A percentile compares a stretch with the other conserved stretches of the same genome.
Conservation (phyloP, 2,888 invertebrate species). For the Encarsia formosa region DNA sequence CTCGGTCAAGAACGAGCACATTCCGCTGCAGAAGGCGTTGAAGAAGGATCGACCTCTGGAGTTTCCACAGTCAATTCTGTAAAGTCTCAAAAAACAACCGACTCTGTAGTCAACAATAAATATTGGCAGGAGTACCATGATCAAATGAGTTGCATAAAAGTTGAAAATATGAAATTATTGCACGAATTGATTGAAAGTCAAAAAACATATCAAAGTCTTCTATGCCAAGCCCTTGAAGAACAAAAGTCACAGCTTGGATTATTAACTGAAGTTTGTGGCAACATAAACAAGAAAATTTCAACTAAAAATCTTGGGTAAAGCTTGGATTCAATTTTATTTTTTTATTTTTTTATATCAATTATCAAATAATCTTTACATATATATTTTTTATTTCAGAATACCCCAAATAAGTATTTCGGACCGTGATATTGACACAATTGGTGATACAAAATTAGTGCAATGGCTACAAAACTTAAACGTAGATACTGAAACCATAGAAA, state of each 20-base stretch:
- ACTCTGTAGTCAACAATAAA: conserved; percentile 45
- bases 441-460: conserved; percentile 59
- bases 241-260: conserved; percentile 63
- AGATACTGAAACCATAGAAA: conserved; percentile 63
- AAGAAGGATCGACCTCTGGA: conserved; percentile 60
- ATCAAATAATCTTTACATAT: not conserved
- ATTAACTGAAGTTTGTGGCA: conserved; percentile 53
- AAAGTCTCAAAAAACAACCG: conserved; percentile 57
- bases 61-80: conserved; percentile 62
- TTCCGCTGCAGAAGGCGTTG: conserved; percentile 49
- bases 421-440: conserved; percentile 34
- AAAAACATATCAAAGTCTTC: conserved; percentile 66
- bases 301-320: conserved; percentile 15
- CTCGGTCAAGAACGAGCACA: conserved; percentile 66
- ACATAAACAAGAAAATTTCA: conserved; percentile 38
- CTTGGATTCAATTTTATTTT: not conserved
- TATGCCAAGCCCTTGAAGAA: conserved; percentile 68
- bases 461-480: conserved; percentile 72
- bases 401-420: conserved; percentile 46
- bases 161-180: conserved; percentile 60
- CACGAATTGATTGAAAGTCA: conserved; percentile 75
- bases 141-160: conserved; percentile 50
- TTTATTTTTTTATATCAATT: not conserved
- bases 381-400: conserved; percentile 23
- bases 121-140: conserved; percentile 52